These are phyloP conservation scores for Ephialtes manifestator DNA, from an alignment of 2,888 invertebrate species.

Conservation along the genomic window DNA sequence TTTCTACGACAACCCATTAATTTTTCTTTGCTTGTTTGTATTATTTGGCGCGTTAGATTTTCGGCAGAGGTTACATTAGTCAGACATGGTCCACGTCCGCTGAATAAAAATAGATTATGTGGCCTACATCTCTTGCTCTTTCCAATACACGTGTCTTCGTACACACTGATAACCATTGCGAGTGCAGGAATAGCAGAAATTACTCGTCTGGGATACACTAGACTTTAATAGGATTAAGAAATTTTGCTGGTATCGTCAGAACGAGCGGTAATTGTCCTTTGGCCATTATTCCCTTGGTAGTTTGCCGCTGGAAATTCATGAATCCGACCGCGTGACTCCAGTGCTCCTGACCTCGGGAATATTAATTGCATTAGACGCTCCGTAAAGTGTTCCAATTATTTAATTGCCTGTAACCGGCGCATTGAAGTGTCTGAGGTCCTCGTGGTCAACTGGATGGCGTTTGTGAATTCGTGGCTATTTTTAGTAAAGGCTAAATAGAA, in stretches of 20 bases:
- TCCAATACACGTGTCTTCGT: constrained; percentile 53
- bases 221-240: background rate
- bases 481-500: background rate
- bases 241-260: constrained; percentile 12
- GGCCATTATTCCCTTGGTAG: background rate
- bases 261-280: background rate
- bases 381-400: constrained; percentile 58
- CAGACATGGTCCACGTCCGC: constrained; percentile 69
- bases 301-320: background rate
- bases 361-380: constrained; percentile 55
- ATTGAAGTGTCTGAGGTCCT: constrained; percentile 43
- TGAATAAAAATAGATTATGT: constrained; percentile 76
- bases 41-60: constrained; percentile 49
- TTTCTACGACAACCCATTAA: background rate
- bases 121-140: constrained; percentile 74
- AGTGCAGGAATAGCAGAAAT: constrained; percentile 25
- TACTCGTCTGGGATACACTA: background rate
- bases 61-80: constrained; percentile 63
- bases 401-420: constrained; percentile 57
- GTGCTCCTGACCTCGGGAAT: constrained; percentile 41
- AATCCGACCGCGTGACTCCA: constrained; percentile 26
- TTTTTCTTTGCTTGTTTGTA: constrained; percentile 22
- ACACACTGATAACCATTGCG: constrained; percentile 54
- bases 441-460: constrained; percentile 35
- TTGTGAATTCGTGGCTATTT: constrained; percentile 37